phyloP scores from a whole-genome alignment of 2,113 vertebrate species.

The Phalacrocorax carbo region DNA sequence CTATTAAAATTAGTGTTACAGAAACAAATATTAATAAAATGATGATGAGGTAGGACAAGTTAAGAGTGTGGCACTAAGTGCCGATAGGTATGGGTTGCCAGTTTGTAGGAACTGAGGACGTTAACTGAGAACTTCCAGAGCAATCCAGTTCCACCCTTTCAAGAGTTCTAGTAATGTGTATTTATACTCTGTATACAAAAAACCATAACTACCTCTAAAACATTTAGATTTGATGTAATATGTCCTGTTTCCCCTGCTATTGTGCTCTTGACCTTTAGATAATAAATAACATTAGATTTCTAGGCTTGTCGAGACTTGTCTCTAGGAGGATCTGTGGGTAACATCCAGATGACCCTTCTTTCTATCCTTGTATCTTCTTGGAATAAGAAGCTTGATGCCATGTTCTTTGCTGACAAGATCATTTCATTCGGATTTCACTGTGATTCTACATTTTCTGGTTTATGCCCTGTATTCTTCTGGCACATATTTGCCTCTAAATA shows the following conservation, averaged over 20 bases:
- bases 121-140: neutral
- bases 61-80: neutral
- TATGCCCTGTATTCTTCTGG: neutral
- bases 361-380: neutral
- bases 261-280: neutral
- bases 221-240: neutral
- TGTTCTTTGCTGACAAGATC: neutral
- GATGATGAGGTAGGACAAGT: neutral
- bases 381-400: neutral
- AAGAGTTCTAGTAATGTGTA: neutral
- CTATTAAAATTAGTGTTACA: neutral
- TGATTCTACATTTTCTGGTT: neutral
- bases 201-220: neutral
- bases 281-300: neutral
- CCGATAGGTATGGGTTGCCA: fast-evolving
- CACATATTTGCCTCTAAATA: neutral
- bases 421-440: neutral
- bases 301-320: neutral
- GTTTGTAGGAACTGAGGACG: neutral
- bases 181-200: neutral
- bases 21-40: neutral
- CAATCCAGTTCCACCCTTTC: neutral
- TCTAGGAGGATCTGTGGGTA: neutral
- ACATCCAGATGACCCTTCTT: neutral
- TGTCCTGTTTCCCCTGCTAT: neutral